Evolutionary conservation across 1,140 invertebrate species (phyloP).

Genomic region (Carcinoscorpius rotundicauda): DNA sequence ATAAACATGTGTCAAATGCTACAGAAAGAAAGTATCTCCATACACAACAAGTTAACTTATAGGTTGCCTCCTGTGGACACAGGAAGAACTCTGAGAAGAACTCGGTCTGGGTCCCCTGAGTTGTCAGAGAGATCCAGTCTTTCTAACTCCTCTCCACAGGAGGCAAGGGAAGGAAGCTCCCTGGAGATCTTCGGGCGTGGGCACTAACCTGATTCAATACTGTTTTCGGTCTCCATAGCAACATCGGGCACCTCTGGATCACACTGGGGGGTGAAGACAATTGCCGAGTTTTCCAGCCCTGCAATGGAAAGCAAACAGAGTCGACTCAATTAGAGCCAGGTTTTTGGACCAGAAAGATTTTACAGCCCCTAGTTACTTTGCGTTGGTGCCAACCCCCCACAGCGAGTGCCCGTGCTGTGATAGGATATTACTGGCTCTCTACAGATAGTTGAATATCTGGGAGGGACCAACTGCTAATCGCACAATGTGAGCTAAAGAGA

Average conservation of each 20-base stretch:
- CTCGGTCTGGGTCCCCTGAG: too few relatives aligned
- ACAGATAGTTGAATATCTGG: too few relatives aligned
- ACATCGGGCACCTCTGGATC: neutral
- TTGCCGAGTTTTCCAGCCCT: constrained; percentile 3
- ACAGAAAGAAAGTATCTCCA: too few relatives aligned
- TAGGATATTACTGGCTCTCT: too few relatives aligned
- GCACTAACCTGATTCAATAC: constrained; percentile 11
- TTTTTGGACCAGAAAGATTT: neutral
- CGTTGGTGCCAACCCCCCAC: neutral
- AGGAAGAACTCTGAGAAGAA: too few relatives aligned
- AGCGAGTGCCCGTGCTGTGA: neutral
- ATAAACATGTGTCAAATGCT: too few relatives aligned
- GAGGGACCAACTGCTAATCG: too few relatives aligned
- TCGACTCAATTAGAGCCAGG: constrained; percentile 2
- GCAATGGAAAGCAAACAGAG: constrained; percentile 1
- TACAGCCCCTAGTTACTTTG: neutral
- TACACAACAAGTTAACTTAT: too few relatives aligned
- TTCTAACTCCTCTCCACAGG: too few relatives aligned
- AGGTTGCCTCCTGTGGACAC: too few relatives aligned
- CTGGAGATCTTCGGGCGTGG: neutral
- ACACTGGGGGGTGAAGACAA: neutral
- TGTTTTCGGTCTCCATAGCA: constrained; percentile 14
- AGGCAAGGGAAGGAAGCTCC: neutral
- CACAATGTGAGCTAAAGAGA: too few relatives aligned
- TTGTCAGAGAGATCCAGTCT: too few relatives aligned